Evolutionary conservation across 1,140 invertebrate species (phyloP).

Genomic region (Drosophila nannoptera): DNA sequence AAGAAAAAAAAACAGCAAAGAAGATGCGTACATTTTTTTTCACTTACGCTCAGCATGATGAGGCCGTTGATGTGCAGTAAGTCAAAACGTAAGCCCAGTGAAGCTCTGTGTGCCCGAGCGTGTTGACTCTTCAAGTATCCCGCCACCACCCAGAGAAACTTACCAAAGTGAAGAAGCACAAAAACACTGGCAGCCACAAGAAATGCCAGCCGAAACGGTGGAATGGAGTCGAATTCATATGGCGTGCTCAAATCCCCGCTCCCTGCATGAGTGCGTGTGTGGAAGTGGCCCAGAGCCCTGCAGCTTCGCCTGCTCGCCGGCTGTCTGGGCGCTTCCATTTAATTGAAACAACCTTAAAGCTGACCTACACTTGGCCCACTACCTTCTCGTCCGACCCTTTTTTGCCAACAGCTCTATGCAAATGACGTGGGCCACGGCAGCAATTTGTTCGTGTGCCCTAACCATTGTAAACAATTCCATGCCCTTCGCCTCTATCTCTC

Average conservation of each 20-base stretch:
- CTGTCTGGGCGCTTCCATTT: slow-evolving; percentile 51
- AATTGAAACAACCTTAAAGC: slow-evolving; percentile 72
- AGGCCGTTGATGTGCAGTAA: slow-evolving; percentile 64
- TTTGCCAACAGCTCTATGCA: slow-evolving; percentile 45
- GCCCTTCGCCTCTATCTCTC: not conserved
- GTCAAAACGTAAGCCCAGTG: slow-evolving; percentile 57
- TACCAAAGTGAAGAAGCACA: slow-evolving; percentile 4
- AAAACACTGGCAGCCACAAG: slow-evolving; percentile 14
- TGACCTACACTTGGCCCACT: slow-evolving; percentile 37
- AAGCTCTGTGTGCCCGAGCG: slow-evolving; percentile 17
- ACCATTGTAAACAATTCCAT: slow-evolving; percentile 39
- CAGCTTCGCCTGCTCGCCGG: not conserved
- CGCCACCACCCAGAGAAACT: slow-evolving; percentile 4
- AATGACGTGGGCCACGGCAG: slow-evolving; percentile 52
- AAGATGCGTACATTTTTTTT: slow-evolving; percentile 60
- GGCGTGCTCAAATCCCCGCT: slow-evolving; percentile 8
- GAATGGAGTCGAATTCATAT: slow-evolving; percentile 28
- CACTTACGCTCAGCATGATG: slow-evolving; percentile 62
- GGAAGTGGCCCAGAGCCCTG: not conserved
- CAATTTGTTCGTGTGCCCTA: slow-evolving; percentile 69
- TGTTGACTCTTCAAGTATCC: slow-evolving; percentile 43
- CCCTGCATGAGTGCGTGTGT: slow-evolving; percentile 1
- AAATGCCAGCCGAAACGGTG: slow-evolving; percentile 9
- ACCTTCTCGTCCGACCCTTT: slow-evolving; percentile 25
- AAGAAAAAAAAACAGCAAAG: slow-evolving; percentile 7